phyloP scores from a whole-genome alignment of 1,140 invertebrate genomes.

The Meloidogyne hapla region DNA sequence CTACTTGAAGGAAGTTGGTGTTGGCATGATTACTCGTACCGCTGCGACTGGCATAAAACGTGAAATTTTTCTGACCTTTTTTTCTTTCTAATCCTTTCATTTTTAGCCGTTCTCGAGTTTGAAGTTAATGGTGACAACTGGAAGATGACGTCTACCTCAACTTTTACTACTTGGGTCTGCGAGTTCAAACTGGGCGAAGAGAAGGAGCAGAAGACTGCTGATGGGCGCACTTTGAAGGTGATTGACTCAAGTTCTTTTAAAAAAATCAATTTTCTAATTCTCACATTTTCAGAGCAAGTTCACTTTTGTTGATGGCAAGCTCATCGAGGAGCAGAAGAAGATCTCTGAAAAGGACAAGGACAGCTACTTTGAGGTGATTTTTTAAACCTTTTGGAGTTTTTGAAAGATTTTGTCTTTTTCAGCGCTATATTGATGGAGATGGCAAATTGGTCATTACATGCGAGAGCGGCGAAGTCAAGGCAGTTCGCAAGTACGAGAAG shows the following conservation, averaged over 20 bases:
- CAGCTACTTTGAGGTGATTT: slow-evolving; percentile 21
- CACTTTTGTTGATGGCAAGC: slow-evolving; percentile 41
- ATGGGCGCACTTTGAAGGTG: slow-evolving; percentile 33
- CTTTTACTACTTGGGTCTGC: slow-evolving; percentile 29
- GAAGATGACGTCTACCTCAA: slow-evolving; percentile 37
- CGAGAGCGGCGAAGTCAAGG: neutral
- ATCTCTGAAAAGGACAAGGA: slow-evolving; percentile 48
- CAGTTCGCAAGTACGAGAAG: neutral
- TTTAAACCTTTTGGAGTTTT: neutral
- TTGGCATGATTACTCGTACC: slow-evolving; percentile 33
- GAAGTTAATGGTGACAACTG: slow-evolving; percentile 33
- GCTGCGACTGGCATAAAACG: neutral
- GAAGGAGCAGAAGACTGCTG: slow-evolving; percentile 34
- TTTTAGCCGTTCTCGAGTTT: slow-evolving; percentile 33
- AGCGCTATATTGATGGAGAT: slow-evolving; percentile 42
- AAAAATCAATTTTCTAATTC: too few species aligned
- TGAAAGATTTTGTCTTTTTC: neutral
- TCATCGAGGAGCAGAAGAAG: slow-evolving; percentile 42
- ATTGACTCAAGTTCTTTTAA: neutral
- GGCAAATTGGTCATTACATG: slow-evolving; percentile 38
- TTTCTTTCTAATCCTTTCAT: neutral
- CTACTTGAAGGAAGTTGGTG: slow-evolving; percentile 33
- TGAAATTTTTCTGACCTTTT: neutral
- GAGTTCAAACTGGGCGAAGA: slow-evolving; percentile 39
- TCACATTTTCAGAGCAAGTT: slow-evolving; percentile 50